These are phyloP conservation scores for Dicyrtomina minuta DNA, from an alignment of 2,888 invertebrate genomes.

Conservation along the genomic window DNA sequence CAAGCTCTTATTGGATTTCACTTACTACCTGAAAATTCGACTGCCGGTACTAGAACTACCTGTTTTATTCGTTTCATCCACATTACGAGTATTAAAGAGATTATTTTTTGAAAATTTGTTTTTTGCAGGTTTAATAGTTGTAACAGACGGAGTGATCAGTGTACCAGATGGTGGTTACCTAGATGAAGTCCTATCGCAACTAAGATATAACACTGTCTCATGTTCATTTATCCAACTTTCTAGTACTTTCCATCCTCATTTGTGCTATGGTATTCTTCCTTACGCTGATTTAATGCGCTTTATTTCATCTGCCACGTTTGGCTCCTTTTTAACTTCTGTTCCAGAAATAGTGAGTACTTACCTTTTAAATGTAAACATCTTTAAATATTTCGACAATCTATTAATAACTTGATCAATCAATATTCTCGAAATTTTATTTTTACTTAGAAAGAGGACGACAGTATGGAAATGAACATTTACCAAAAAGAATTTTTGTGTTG, in stretches of 20 bases:
- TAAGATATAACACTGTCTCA: conserved; percentile 71
- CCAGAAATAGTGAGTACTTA: conserved; percentile 57
- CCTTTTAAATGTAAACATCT: neutral
- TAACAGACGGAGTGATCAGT: conserved; percentile 71
- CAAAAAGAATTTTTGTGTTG: conserved; percentile 65
- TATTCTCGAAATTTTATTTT: neutral
- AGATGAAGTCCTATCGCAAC: conserved; percentile 70
- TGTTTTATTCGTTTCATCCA: conserved; percentile 51
- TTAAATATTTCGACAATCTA: neutral
- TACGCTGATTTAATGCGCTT: conserved; percentile 74
- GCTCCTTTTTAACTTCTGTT: conserved; percentile 66
- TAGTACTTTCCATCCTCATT: conserved; percentile 66
- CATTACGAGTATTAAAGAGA: neutral
- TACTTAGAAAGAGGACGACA: conserved; percentile 42
- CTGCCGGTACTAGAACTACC: conserved; percentile 63
- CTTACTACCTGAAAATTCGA: conserved; percentile 72
- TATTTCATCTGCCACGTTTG: conserved; percentile 73
- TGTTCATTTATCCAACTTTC: conserved; percentile 75
- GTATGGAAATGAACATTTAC: conserved; percentile 61
- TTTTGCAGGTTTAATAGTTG: conserved; percentile 69
- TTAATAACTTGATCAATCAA: neutral
- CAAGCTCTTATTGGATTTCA: conserved; percentile 74
- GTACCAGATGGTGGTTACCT: conserved; percentile 70
- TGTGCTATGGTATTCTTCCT: conserved; percentile 66
- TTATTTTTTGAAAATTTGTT: no score